Evolutionary conservation across 2,888 invertebrate species (phyloP).

Genomic region (Agrochola lota): DNA sequence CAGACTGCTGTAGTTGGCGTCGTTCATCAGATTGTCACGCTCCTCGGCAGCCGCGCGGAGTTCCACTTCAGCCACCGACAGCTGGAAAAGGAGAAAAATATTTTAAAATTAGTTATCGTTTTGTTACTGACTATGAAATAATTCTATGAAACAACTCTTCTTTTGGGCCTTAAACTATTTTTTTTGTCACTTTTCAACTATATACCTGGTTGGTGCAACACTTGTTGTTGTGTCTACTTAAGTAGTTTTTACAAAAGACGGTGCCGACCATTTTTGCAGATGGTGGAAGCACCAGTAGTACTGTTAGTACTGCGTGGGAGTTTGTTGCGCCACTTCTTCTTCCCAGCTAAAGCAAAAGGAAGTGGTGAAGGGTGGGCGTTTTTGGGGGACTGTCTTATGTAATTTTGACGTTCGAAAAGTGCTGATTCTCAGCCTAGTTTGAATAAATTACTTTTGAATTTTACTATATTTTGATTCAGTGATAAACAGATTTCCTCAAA

Average conservation of each 20-base stretch:
- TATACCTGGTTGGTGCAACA: too few relatives aligned
- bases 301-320: neutral
- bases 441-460: too few relatives aligned
- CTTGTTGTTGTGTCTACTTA: too few relatives aligned
- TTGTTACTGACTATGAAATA: neutral
- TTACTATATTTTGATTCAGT: neutral
- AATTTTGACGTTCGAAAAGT: too few relatives aligned
- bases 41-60: conserved; percentile 95
- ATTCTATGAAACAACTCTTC: neutral
- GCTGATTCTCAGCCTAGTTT: too few relatives aligned
- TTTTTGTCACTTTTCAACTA: neutral
- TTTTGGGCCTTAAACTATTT: neutral
- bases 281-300: too few relatives aligned
- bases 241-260: neutral
- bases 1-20: conserved; percentile 93
- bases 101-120: neutral
- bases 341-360: too few relatives aligned
- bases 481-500: conserved; percentile 1
- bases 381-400: too few relatives aligned
- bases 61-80: conserved; percentile 95
- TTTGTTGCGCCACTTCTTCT: too few relatives aligned
- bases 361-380: too few relatives aligned
- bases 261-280: neutral
- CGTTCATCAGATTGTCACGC: conserved; percentile 94
- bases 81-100: conserved; percentile 77